Percentiles rank a stretch among this genome's conserved stretches.
Conservation (phyloP, 2,113 vertebrate species). For the Psephotus haematonotus region DNA sequence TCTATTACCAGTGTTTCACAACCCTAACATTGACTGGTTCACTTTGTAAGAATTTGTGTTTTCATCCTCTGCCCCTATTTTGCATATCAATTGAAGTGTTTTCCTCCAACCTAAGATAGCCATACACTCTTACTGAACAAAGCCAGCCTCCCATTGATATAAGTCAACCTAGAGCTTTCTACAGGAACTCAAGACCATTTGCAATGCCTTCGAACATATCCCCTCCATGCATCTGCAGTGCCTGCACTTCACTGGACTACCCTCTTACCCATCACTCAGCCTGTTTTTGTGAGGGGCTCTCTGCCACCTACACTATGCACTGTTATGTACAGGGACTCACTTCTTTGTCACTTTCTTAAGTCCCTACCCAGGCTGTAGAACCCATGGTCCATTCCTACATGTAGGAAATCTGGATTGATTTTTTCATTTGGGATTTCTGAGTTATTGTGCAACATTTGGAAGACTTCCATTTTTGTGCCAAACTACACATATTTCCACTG, state of each 20-base stretch:
- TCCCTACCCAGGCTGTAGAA: background rate
- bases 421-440: background rate
- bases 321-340: background rate
- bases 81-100: slow-evolving; percentile 41
- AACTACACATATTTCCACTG: background rate
- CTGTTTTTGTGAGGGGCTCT: background rate
- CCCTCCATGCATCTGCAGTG: background rate
- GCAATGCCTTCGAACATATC: background rate
- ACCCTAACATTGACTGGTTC: background rate
- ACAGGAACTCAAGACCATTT: background rate
- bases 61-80: slow-evolving; percentile 26
- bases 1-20: background rate
- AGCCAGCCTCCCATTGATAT: background rate
- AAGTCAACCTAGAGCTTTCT: background rate
- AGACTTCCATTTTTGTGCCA: background rate
- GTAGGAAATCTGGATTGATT: background rate
- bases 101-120: background rate
- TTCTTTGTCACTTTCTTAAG: background rate
- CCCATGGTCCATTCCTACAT: background rate
- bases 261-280: background rate
- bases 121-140: background rate
- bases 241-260: background rate
- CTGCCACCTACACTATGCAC: fast-evolving
- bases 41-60: slow-evolving; percentile 30
- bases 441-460: background rate